phyloP scores from a whole-genome alignment of 2,888 invertebrate species.

The Diarsia dahlii region DNA sequence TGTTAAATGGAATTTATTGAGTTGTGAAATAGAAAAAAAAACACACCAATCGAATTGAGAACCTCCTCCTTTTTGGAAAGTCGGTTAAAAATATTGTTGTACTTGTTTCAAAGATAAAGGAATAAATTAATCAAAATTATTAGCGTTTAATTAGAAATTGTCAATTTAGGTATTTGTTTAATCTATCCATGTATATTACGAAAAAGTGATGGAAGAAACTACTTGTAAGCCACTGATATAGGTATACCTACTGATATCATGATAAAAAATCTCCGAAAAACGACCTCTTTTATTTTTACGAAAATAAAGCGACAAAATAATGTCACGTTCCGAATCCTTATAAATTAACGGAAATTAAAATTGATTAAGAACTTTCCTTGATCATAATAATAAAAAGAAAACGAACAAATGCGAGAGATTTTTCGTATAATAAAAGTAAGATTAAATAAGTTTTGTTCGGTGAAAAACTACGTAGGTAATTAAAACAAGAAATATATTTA shows the following conservation, averaged over 20 bases:
- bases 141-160: not conserved
- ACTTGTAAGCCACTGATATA: not conserved
- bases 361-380: slow-evolving; percentile 33
- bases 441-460: not conserved
- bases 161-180: not conserved
- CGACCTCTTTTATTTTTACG: not conserved
- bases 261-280: not conserved
- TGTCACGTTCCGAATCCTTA: slow-evolving; percentile 4
- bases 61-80: no score
- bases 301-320: not conserved
- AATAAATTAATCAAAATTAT: not conserved
- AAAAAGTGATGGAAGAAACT: not conserved
- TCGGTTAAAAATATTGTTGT: not conserved
- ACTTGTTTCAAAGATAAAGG: not conserved
- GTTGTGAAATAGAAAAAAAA: no score
- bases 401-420: not conserved
- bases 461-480: not conserved
- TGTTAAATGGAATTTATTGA: not conserved
- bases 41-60: no score
- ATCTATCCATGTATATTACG: not conserved
- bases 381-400: slow-evolving; percentile 34
- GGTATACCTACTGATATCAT: no score
- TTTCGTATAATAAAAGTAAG: not conserved
- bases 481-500: slow-evolving; percentile 28
- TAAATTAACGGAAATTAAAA: slow-evolving; percentile 18